Evolutionary conservation across 1,140 invertebrate genomes (phyloP).

Genomic region (Nymphalis io): DNA sequence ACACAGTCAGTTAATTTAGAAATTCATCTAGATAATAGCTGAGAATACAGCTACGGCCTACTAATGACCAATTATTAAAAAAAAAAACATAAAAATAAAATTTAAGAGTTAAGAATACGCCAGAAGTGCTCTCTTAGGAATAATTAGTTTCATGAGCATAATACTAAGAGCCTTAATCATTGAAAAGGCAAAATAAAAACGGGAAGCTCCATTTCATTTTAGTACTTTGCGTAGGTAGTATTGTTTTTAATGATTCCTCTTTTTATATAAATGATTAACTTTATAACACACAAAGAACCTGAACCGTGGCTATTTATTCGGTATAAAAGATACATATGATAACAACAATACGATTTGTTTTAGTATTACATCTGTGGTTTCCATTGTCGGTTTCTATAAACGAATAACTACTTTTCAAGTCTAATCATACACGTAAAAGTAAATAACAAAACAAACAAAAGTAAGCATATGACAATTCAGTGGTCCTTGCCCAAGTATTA

Average conservation of each 20-base stretch:
- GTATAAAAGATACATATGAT: no score
- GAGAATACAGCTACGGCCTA: slow-evolving; percentile 1
- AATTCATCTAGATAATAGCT: slow-evolving; percentile 6
- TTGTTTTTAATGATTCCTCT: not conserved
- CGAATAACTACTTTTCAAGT: no score
- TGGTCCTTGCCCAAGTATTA: no score
- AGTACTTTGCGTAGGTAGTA: not conserved
- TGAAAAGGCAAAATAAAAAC: slow-evolving; percentile 4
- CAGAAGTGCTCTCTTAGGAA: not conserved
- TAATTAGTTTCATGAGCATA: slow-evolving; percentile 10
- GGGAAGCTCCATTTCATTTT: not conserved
- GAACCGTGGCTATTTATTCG: no score
- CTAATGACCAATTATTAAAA: slow-evolving; percentile 11
- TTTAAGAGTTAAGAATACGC: not conserved
- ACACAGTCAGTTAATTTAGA: not conserved
- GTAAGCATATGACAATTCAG: no score
- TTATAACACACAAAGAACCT: no score
- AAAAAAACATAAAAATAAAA: slow-evolving; percentile 3
- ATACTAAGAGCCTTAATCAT: slow-evolving; percentile 2
- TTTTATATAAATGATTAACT: no score
- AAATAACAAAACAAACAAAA: no score
- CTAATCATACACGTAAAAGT: no score
- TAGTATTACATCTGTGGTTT: no score
- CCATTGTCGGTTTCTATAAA: no score
- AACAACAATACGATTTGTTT: no score